phyloP scores from a whole-genome alignment of 2,113 vertebrate genomes.

The Leucoraja erinaceus region DNA sequence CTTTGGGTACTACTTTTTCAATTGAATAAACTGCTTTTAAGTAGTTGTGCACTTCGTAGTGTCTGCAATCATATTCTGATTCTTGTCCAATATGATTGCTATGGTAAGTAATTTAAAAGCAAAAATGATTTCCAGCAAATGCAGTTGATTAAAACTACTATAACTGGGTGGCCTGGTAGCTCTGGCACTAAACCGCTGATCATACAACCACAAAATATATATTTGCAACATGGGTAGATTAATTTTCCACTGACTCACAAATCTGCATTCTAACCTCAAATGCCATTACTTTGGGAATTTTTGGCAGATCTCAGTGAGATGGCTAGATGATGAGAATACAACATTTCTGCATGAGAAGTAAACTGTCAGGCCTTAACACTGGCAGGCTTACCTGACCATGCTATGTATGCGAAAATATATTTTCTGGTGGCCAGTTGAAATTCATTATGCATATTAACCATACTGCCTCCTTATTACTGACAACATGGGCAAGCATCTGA shows the following conservation, averaged over 20 bases:
- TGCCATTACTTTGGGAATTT: background rate
- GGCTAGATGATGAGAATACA: background rate
- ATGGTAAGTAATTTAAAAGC: slow-evolving; percentile 14
- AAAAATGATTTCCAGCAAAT: slow-evolving; percentile 29
- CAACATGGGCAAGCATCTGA: background rate
- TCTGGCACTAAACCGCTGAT: slow-evolving; percentile 31
- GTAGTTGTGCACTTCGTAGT: background rate
- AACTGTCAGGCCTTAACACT: background rate
- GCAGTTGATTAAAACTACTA: slow-evolving; percentile 28
- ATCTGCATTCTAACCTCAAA: slow-evolving; percentile 12
- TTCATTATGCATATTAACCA: background rate
- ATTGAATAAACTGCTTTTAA: slow-evolving; percentile 26
- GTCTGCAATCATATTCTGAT: background rate
- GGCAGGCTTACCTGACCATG: background rate
- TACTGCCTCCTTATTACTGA: background rate
- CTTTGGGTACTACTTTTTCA: slow-evolving; percentile 4
- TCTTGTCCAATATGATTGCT: slow-evolving; percentile 3
- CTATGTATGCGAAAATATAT: background rate
- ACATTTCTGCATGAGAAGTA: background rate
- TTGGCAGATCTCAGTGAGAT: slow-evolving; percentile 1
- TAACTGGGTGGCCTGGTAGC: slow-evolving; percentile 35
- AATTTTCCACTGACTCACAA: slow-evolving; percentile 36
- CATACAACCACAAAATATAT: slow-evolving; percentile 28
- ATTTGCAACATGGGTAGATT: slow-evolving; percentile 29
- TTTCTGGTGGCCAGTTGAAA: background rate